Conservation (phyloP, 2,888 invertebrate species). For the Eilema caniola region DNA sequence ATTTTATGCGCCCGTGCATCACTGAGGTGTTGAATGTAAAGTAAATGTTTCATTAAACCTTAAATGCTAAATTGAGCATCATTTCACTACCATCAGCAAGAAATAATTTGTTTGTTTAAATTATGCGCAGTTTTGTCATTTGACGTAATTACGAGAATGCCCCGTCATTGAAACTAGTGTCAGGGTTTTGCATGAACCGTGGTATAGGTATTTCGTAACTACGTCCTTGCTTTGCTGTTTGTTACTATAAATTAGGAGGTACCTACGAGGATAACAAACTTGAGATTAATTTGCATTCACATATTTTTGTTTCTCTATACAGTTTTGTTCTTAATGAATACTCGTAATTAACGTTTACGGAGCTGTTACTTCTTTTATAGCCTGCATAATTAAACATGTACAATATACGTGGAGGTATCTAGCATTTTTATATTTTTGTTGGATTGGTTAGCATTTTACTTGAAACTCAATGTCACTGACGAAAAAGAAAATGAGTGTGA, state of each 20-base stretch:
- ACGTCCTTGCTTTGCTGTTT: slow-evolving; percentile 53
- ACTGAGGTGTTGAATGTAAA: background rate
- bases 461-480: background rate
- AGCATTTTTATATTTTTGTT: slow-evolving; percentile 18
- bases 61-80: background rate
- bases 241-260: slow-evolving; percentile 42
- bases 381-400: slow-evolving; percentile 30
- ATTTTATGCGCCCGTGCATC: no score
- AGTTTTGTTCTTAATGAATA: slow-evolving; percentile 38
- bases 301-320: slow-evolving; percentile 30
- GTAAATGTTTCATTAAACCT: slow-evolving; percentile 3
- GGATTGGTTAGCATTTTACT: slow-evolving; percentile 4
- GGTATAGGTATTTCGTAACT: slow-evolving; percentile 41
- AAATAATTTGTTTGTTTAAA: background rate
- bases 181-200: slow-evolving; percentile 50
- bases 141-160: slow-evolving; percentile 34
- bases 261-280: slow-evolving; percentile 27
- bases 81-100: slow-evolving; percentile 1
- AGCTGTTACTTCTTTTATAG: slow-evolving; percentile 33
- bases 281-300: slow-evolving; percentile 17
- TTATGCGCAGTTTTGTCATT: slow-evolving; percentile 14
- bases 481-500: background rate
- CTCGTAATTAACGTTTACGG: slow-evolving; percentile 25
- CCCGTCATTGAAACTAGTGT: slow-evolving; percentile 42
- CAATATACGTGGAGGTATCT: background rate